Base-by-base conservation (phyloP, 2,888 invertebrate species). In the Argyresthia albistria region DNA sequence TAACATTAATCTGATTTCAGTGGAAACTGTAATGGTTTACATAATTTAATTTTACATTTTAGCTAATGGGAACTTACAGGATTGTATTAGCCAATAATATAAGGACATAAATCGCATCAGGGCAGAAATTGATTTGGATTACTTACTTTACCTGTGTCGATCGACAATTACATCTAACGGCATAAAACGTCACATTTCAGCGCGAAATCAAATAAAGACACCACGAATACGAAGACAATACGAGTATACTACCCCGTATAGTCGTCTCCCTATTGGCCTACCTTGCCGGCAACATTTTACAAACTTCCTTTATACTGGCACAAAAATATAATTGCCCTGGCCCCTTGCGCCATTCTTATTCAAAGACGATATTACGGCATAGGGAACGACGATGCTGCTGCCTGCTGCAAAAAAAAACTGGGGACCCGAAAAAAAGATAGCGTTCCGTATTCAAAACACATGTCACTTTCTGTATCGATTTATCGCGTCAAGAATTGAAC, bases 391-490 rank as follows among this genome's bases (percentile, higher is more conserved):
- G 11, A 14, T 35, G 45, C 15, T 36, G 51, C 66, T 61, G 59
- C 50, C 11, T 59, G 63, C 58, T 59, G 55, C 57, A 59, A 60
- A 66, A 70, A 73, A 73, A 70, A 67, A 60, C 55, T 57, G 51
- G 47, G 37, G 25, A 15, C 10, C 46, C 35, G 43, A 51, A 52
- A 53, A 70, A 70, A 71, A 73, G 70, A 78, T 77, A 76, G 75
- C 80, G 64, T 74, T 73, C 64, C 65, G 68, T 82, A 84, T 86
- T 84, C 84, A 84, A 87, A 87, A 86, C 80, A 81, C 66, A 79
- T 76, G 84, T 84, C 82, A 82, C 75, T 79, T 78, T 80, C 69
- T 66, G 73, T 73, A 73, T 76, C 80, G 80, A 83, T 76, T 75
- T 80, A 76, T 76, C 75, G 76, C 71, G 70, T 67, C 61, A 61